phyloP scores from a whole-genome alignment of 2,888 invertebrate species.

The Papilio elwesi region DNA sequence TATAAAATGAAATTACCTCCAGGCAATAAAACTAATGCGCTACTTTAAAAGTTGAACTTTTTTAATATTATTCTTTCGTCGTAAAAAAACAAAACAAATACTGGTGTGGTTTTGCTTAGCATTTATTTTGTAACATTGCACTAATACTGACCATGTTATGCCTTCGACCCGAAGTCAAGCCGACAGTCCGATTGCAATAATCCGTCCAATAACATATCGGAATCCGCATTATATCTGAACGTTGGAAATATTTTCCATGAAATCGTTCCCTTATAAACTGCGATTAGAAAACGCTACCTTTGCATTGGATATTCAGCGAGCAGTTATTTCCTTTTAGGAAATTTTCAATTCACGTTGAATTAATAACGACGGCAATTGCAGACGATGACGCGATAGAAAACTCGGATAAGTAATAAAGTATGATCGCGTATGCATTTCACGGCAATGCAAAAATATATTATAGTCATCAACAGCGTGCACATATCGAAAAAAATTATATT shows the following conservation, averaged over 20 bases:
- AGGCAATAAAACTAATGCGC: too few species aligned
- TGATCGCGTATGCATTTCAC: conserved; percentile 40
- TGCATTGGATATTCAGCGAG: conserved; percentile 43
- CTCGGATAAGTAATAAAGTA: conserved; percentile 45
- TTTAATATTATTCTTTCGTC: too few species aligned
- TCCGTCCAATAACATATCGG: conserved; percentile 11
- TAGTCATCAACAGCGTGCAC: neutral
- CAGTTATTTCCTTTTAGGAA: conserved; percentile 46
- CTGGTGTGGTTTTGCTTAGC: too few species aligned
- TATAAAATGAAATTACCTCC: too few species aligned
- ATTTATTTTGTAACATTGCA: too few species aligned
- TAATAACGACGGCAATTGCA: conserved; percentile 53
- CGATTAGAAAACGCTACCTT: conserved; percentile 42
- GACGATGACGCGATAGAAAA: conserved; percentile 55
- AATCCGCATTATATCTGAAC: conserved; percentile 3
- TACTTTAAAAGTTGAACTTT: too few species aligned
- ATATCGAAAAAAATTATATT: conserved; percentile 12
- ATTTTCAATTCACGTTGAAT: conserved; percentile 49
- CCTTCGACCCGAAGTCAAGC: neutral
- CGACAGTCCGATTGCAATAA: conserved; percentile 14
- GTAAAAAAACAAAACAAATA: too few species aligned
- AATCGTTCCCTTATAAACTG: conserved; percentile 29
- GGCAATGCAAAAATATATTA: conserved; percentile 27
- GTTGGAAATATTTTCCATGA: conserved; percentile 25
- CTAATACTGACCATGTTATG: neutral